A percentile compares a stretch with the other conserved stretches of the same genome.
phyloP scores from a whole-genome alignment of 2,113 vertebrate genomes.

The Saimiri boliviensis region DNA sequence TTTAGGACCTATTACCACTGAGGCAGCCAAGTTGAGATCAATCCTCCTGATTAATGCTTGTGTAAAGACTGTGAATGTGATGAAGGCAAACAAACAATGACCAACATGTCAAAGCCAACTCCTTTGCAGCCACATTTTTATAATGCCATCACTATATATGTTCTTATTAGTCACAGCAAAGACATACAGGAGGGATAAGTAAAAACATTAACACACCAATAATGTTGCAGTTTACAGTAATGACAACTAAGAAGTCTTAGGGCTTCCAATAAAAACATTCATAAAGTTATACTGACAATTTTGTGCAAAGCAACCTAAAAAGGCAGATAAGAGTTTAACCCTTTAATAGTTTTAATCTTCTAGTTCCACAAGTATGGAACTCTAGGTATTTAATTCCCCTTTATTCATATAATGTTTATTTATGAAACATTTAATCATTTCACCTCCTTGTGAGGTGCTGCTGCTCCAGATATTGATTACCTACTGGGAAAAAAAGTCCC shows the following conservation, averaged over 20 bases:
- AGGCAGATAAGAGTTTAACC: not conserved
- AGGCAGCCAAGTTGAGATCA: not conserved
- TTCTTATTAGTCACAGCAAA: not conserved
- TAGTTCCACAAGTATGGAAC: not conserved
- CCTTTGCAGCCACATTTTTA: not conserved
- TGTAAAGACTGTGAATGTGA: not conserved
- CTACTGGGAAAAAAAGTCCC: not conserved
- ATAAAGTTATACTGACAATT: not conserved
- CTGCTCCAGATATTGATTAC: not conserved
- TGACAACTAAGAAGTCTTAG: not conserved
- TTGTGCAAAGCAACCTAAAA: not conserved
- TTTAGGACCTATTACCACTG: not conserved
- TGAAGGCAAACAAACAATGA: not conserved
- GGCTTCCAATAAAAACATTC: not conserved
- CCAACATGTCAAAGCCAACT: not conserved
- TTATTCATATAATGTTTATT: not conserved
- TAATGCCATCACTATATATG: not conserved
- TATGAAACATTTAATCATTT: not conserved
- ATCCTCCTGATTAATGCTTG: not conserved
- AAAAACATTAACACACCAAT: constrained; percentile 26
- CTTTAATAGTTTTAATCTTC: constrained; percentile 12
- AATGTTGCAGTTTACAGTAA: not conserved
- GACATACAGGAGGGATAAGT: not conserved
- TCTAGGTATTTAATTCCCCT: not conserved
- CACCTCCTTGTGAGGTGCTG: not conserved